These are phyloP conservation scores for Acropternis orthonyx DNA, from an alignment of 2,797 vertebrate species.

Conservation along the genomic window DNA sequence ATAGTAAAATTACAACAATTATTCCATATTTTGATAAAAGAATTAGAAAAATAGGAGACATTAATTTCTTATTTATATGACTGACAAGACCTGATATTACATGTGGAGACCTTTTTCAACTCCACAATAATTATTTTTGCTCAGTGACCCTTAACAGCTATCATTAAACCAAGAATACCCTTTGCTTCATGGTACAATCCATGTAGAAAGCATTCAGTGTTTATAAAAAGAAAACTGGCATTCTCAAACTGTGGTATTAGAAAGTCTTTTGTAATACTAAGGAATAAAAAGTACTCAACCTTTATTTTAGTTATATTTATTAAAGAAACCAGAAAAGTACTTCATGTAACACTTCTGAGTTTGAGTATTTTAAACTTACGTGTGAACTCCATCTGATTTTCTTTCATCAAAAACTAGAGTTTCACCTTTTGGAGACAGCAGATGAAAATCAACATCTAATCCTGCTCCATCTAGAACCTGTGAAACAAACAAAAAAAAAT, in stretches of 20 bases:
- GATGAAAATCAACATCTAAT: slow-evolving; percentile 92
- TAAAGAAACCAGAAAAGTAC: neutral
- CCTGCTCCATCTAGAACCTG: slow-evolving; percentile 96
- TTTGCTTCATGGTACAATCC: neutral
- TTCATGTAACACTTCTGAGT: neutral
- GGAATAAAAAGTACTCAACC: neutral
- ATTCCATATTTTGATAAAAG: neutral
- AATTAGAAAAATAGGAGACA: neutral
- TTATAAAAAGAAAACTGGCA: neutral
- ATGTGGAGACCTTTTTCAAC: neutral
- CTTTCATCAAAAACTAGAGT: slow-evolving; percentile 88
- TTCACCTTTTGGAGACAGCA: slow-evolving; percentile 87
- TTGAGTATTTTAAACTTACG: slow-evolving; percentile 80
- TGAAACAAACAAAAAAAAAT: neutral
- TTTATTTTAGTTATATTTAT: neutral
- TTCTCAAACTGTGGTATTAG: neutral
- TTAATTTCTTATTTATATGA: neutral
- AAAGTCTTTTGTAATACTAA: neutral
- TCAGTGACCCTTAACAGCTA: neutral
- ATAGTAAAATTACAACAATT: neutral
- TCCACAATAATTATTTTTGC: neutral
- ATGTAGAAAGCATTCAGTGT: neutral
- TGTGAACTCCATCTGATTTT: slow-evolving; percentile 97
- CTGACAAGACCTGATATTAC: neutral
- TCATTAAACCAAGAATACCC: neutral